These are phyloP conservation scores for Lasioglossum vierecki DNA, from an alignment of 2,888 invertebrate genomes.

Conservation along the genomic window DNA sequence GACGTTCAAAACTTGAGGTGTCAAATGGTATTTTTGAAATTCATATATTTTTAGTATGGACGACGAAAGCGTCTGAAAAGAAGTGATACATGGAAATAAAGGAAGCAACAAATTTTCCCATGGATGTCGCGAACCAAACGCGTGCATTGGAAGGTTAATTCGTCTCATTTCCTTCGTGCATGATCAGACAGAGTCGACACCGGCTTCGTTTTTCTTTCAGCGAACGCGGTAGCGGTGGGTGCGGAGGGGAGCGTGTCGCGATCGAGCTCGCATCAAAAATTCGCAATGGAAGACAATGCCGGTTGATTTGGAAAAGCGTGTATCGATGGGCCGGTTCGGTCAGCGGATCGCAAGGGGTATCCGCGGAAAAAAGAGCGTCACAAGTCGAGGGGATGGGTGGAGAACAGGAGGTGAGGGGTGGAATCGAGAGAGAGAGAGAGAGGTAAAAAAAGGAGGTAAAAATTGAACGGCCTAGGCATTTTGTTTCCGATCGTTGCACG, in stretches of 20 bases:
- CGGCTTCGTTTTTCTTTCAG: not conserved
- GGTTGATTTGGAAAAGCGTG: slow-evolving; percentile 53
- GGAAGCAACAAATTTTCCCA: not conserved
- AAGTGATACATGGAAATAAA: not conserved
- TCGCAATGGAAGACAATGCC: slow-evolving; percentile 49
- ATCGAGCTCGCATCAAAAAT: slow-evolving; percentile 47
- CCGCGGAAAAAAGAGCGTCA: slow-evolving; percentile 2
- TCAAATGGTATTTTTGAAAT: not conserved
- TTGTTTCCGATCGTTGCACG: slow-evolving; percentile 64
- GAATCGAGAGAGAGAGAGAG: not conserved
- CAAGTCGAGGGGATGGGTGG: not conserved
- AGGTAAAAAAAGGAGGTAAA: not conserved
- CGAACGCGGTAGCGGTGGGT: not conserved
- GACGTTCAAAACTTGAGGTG: too few species aligned
- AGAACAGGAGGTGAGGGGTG: not conserved
- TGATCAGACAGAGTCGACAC: slow-evolving; percentile 1
- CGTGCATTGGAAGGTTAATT: not conserved
- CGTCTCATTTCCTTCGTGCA: not conserved
- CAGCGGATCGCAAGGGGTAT: slow-evolving; percentile 48
- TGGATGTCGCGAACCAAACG: too few species aligned
- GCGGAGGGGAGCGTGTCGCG: not conserved
- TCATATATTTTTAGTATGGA: not conserved
- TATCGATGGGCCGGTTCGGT: slow-evolving; percentile 46
- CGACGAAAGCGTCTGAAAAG: not conserved
- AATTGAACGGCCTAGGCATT: slow-evolving; percentile 42